These are phyloP conservation scores for Rattus norvegicus DNA, from an alignment of 2,113 vertebrate species.

Conservation along the genomic window GRCr8 NC_086027.1:64897501-64898000, in stretches of 20 bases:
- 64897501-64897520: background rate
- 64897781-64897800: background rate
- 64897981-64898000: background rate
- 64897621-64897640: background rate
- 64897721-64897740: background rate
- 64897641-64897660: background rate
- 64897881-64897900: background rate
- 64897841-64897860: conserved; percentile 17
- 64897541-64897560: background rate
- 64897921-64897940: background rate
- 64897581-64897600: background rate
- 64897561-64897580: background rate
- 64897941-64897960: background rate
- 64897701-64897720: background rate
- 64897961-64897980: background rate
- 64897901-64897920: background rate
- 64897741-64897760: background rate
- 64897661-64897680: background rate
- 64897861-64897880: background rate
- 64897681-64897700: background rate
- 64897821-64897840: background rate
- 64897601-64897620: background rate
- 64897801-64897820: background rate
- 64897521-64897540: background rate
- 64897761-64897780: background rate